Evolutionary conservation across 2,797 vertebrate genomes (phyloP), one percentile per base, ranked within the genome.

Genomic region (Acrocephalus scirpaceus): DNA sequence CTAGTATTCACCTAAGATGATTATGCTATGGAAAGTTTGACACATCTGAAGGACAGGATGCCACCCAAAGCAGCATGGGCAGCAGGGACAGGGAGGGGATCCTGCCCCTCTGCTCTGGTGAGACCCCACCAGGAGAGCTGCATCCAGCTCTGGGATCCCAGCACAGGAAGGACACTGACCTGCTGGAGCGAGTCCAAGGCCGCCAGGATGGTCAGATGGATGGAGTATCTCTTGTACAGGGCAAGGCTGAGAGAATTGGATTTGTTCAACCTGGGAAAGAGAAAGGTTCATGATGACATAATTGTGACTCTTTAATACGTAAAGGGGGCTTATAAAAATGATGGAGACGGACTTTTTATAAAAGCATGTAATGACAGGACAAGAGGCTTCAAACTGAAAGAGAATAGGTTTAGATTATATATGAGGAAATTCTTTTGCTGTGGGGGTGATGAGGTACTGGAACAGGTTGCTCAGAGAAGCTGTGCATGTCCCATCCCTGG

Each of bases 31-130:
- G 26, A n/a, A 76, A 44, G 32, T 23, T n/a, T 64, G 57, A 64
- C 14, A 38, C 7, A 12, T 15, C 16, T 51, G 50, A 57, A 64
- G 29, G 11, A 56, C 29, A 48, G 32, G 19, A 44, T 56, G 42
- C 18, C 27, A 42, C 29, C 32, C 17, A 69, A 29, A 62, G 19
- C 32, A 82, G 13, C 0, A 0, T 50, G 48, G 42, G 1, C 42
- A 81, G 23, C 32, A 62, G 19, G 23, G 5, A 1, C 0, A 44
- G 36, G 13, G 22, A 44, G 3, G 32, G 6, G 11, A 50, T 89
- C 62, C 8, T 62, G 19, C 11, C 4, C 16, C 34, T 42, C 54
- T 45, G 42, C 3, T 78, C 58, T 86, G 47, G 3, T 44, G 42
- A 75, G 16, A 57, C 7, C 11, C 32, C 23, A 44, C 6, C 13